These are phyloP conservation scores for Carterocephalus palaemon DNA, from an alignment of 2,888 invertebrate species.

Conservation along the genomic window DNA sequence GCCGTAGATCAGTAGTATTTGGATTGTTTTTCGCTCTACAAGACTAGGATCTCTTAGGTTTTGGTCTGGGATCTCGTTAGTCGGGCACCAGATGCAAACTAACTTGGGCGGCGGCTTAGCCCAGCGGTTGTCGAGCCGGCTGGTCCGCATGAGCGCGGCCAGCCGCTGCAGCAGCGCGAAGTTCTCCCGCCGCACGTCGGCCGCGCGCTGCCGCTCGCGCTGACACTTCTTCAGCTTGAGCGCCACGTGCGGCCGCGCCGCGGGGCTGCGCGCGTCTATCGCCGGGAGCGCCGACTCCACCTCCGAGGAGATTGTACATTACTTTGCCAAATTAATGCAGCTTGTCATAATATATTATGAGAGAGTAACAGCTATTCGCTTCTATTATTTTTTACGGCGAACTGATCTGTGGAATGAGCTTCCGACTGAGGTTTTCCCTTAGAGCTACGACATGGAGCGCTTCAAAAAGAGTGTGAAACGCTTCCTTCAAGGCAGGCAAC, in stretches of 20 bases:
- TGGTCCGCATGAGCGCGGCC: constrained; percentile 81
- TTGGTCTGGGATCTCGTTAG: too few relatives aligned
- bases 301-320: constrained; percentile 56
- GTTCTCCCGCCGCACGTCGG: constrained; percentile 83
- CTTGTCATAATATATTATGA: background rate
- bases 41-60: too few relatives aligned
- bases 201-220: constrained; percentile 82
- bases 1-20: too few relatives aligned
- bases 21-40: too few relatives aligned
- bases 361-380: too few relatives aligned
- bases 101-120: constrained; percentile 81
- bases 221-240: constrained; percentile 84
- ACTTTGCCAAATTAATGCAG: background rate
- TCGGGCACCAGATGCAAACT: too few relatives aligned
- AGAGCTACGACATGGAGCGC: too few relatives aligned
- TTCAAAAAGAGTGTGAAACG: too few relatives aligned
- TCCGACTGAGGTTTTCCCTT: too few relatives aligned
- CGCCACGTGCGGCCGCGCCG: constrained; percentile 81
- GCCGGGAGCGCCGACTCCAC: constrained; percentile 82
- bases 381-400: too few relatives aligned
- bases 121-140: constrained; percentile 84
- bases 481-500: too few relatives aligned
- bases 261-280: constrained; percentile 82
- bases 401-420: too few relatives aligned
- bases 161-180: constrained; percentile 83